These are phyloP conservation scores for Anguilla japonica DNA, from an alignment of 2,113 vertebrate species.

Conservation along the genomic window DNA sequence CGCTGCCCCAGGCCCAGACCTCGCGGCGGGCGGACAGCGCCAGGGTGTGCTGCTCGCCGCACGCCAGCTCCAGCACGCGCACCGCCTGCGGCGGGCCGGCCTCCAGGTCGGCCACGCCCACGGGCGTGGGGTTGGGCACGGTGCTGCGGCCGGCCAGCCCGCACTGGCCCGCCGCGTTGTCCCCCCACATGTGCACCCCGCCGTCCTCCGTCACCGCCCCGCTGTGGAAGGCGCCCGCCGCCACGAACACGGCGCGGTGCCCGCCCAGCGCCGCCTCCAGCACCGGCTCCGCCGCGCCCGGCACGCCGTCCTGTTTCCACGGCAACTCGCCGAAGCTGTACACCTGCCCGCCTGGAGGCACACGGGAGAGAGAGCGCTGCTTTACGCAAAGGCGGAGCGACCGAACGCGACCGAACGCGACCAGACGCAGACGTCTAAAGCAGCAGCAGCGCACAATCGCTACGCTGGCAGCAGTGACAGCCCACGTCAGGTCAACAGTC, in stretches of 20 bases:
- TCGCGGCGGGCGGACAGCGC: slow-evolving; percentile 83
- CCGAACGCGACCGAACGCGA: slow-evolving; percentile 12
- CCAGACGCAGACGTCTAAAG: too few species aligned
- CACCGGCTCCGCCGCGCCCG: slow-evolving; percentile 59
- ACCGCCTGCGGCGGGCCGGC: slow-evolving; percentile 67
- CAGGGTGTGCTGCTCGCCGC: slow-evolving; percentile 87
- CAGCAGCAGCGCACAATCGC: background rate
- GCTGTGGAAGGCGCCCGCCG: slow-evolving; percentile 85
- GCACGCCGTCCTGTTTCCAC: slow-evolving; percentile 73
- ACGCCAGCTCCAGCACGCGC: slow-evolving; percentile 83
- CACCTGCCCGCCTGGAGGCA: slow-evolving; percentile 81
- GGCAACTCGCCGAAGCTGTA: slow-evolving; percentile 87
- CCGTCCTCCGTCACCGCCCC: slow-evolving; percentile 89
- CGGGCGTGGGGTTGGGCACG: slow-evolving; percentile 79
- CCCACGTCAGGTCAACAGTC: background rate
- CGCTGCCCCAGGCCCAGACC: slow-evolving; percentile 95
- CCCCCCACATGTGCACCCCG: slow-evolving; percentile 91
- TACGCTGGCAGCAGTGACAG: background rate
- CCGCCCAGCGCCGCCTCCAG: slow-evolving; percentile 81
- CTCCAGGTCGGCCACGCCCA: slow-evolving; percentile 80
- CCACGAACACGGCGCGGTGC: slow-evolving; percentile 79
- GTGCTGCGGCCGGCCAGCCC: slow-evolving; percentile 71
- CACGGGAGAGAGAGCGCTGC: background rate
- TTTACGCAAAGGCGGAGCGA: background rate
- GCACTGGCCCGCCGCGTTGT: slow-evolving; percentile 89